phyloP scores from a whole-genome alignment of 2,113 vertebrate genomes.

The Microcebus lehilahytsara region DNA sequence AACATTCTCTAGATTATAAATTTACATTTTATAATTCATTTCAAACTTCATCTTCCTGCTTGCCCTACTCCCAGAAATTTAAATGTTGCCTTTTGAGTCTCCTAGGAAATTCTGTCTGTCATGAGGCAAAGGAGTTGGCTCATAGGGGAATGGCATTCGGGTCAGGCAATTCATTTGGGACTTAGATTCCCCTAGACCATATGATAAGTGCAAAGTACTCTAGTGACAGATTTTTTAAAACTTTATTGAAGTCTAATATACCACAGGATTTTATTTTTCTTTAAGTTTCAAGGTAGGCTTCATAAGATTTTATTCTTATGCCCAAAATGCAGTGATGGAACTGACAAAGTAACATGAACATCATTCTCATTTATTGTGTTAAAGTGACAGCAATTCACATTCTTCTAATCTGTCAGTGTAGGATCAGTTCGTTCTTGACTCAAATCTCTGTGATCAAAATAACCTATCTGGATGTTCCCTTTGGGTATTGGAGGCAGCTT shows the following conservation, averaged over 20 bases:
- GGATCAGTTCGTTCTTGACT: not conserved
- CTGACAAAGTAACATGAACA: not conserved
- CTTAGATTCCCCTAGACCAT: not conserved
- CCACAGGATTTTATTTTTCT: not conserved
- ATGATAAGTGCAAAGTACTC: not conserved
- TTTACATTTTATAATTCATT: not conserved
- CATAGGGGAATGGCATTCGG: not conserved
- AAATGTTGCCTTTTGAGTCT: not conserved
- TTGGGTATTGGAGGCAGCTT: not conserved
- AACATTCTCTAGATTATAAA: not conserved
- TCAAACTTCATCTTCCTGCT: not conserved
- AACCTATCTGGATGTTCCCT: not conserved
- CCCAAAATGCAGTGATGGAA: not conserved
- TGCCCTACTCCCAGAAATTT: not conserved
- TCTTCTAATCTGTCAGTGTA: not conserved
- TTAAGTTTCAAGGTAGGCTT: not conserved
- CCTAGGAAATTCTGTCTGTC: not conserved
- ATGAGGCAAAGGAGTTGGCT: not conserved
- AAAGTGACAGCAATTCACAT: not conserved
- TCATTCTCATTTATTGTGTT: not conserved
- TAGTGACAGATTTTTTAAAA: not conserved
- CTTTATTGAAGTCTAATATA: not conserved
- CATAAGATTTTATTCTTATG: not conserved
- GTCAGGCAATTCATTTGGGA: not conserved
- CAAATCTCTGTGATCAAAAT: conserved; percentile 9